A percentile compares a stretch with the other conserved stretches of the same genome.
phyloP scores from a whole-genome alignment of 2,113 vertebrate genomes.

The Eurypyga helias region DNA sequence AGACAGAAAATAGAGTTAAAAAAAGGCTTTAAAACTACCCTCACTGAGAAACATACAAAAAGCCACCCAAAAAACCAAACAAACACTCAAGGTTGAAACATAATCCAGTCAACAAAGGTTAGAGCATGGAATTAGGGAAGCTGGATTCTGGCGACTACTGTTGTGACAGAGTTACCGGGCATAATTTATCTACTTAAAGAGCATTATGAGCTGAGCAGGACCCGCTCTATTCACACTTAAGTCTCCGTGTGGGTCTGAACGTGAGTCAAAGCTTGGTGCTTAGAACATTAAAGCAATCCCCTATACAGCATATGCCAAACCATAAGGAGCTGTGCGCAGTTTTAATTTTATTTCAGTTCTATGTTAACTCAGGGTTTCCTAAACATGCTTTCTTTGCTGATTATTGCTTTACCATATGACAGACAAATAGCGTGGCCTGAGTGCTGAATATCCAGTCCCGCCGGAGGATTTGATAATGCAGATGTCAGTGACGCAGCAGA shows the following conservation, averaged over 20 bases:
- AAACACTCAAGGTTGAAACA: not conserved
- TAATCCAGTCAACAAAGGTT: not conserved
- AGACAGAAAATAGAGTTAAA: not conserved
- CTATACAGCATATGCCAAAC: fast-evolving
- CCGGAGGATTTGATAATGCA: not conserved
- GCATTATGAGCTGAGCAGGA: not conserved
- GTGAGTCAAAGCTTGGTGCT: not conserved
- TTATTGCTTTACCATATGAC: not conserved
- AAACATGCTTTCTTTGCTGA: not conserved
- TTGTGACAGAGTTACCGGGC: not conserved
- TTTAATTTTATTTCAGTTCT: not conserved
- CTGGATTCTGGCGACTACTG: not conserved
- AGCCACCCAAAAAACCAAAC: too few species aligned
- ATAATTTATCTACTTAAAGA: not conserved
- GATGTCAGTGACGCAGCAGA: not conserved
- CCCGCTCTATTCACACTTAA: not conserved
- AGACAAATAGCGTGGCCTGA: not conserved
- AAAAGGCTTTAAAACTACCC: not conserved
- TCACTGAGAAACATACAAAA: not conserved
- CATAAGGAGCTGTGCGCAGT: not conserved
- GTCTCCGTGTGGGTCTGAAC: not conserved
- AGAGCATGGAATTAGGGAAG: not conserved
- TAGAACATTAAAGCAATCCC: conserved; percentile 1
- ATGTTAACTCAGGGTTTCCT: not conserved
- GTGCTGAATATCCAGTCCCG: not conserved